Conservation (phyloP, 2,797 vertebrate genomes). For the Furcifer pardalis region DNA sequence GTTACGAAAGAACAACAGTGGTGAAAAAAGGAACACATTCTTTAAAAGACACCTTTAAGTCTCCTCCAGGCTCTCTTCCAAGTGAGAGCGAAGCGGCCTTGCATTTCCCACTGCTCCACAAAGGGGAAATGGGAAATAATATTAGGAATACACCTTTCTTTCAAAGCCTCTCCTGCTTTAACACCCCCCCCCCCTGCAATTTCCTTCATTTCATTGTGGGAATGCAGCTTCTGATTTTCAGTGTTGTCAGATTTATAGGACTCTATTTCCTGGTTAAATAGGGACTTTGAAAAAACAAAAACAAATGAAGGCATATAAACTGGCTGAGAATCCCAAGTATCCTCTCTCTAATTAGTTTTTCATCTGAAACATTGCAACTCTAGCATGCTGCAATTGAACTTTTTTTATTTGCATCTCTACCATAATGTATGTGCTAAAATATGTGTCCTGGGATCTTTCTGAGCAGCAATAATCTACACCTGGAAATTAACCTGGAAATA, state of each 20-base stretch:
- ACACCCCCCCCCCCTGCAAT: constrained; percentile 43
- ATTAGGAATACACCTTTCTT: constrained; percentile 54
- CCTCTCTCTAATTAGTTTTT: constrained; percentile 6
- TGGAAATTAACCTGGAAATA: neutral
- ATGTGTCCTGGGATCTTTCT: neutral
- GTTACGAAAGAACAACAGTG: too few relatives aligned
- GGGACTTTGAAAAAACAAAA: constrained; percentile 21
- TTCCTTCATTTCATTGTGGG: constrained; percentile 43
- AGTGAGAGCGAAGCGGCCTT: neutral
- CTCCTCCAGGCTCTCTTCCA: neutral
- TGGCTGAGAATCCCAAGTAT: neutral
- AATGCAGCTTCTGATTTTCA: constrained; percentile 27
- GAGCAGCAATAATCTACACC: neutral
- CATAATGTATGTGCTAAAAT: neutral
- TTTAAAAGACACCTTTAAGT: neutral
- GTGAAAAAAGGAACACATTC: neutral
- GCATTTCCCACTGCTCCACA: constrained; percentile 2
- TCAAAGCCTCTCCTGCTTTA: constrained; percentile 34
- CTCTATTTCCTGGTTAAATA: constrained; percentile 47
- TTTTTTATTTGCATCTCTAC: neutral
- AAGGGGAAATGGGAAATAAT: constrained; percentile 22
- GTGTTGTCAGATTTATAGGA: constrained; percentile 18
- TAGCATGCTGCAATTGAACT: neutral
- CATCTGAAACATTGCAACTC: constrained; percentile 1
- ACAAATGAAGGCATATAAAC: constrained; percentile 25